Conservation (phyloP, 2,888 invertebrate species). For the Coenonympha arcania region DNA sequence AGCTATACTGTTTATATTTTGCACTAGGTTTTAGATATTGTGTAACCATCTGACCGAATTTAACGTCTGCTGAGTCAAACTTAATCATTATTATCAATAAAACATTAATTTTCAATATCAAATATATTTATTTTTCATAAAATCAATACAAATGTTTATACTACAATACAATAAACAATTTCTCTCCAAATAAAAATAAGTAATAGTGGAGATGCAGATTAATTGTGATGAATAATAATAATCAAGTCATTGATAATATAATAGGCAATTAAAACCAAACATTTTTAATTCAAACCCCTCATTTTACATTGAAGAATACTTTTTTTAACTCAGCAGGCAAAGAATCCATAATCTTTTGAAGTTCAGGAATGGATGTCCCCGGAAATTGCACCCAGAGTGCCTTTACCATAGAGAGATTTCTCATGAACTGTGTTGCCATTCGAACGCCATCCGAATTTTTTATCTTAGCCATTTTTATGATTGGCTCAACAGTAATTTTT, state of each 20-base stretch:
- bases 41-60: too few species aligned
- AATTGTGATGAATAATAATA: not conserved
- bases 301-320: conserved; percentile 8
- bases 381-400: conserved; percentile 39
- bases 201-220: not conserved
- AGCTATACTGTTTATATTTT: too few species aligned
- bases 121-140: not conserved
- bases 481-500: conserved; percentile 39
- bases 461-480: conserved; percentile 43
- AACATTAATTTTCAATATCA: not conserved
- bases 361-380: conserved; percentile 26
- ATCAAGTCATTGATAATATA: not conserved
- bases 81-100: too few species aligned
- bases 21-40: too few species aligned
- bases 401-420: conserved; percentile 29
- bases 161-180: not conserved
- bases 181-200: not conserved
- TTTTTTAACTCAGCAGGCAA: conserved; percentile 30
- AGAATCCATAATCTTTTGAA: conserved; percentile 27
- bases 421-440: conserved; percentile 36
- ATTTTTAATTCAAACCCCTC: not conserved
- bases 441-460: conserved; percentile 38
- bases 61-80: too few species aligned
- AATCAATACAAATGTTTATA: not conserved
- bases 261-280: not conserved